Base-by-base conservation (phyloP, 2,888 invertebrate species). In the Podotricha telesiphe region DNA sequence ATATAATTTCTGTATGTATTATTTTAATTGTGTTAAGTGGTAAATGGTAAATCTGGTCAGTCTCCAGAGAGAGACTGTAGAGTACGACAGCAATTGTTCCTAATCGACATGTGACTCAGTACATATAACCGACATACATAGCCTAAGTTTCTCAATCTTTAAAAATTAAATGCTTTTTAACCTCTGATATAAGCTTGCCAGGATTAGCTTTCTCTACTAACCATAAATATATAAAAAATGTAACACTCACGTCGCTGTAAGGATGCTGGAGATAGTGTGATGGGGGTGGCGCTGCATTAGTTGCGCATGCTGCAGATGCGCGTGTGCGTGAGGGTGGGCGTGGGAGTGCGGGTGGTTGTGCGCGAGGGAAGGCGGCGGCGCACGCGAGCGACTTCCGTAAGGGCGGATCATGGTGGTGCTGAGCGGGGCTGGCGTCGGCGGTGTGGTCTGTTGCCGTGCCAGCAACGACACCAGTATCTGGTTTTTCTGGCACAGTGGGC, bases 401-500 rank as follows among this genome's bases (percentile, higher is more conserved):
- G 73, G 72, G 47, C 91, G 86, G 37, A 19, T 50, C 78, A 88
- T 76, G 86, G 96, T 96, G 51, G 97, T 96, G 76, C 95, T 95
- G 73, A 95, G 94, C 74, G 95, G 95, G 79, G 95, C 93, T 70
- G 95, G 95, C 61, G 95, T 95, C 34, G 96, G 94, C 51, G 95
- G 94, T 75, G 94, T 90, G 34, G 95, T 94, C 74, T 95, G 95
- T 78, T 96, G 95, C 83, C 96, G 96, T 65, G 96, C 97, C 81
- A 98, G 88, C 78, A 98, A 87, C 53, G 95, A 95, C 48, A 97
- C 97, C 76, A 98, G 93, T 95, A 98, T 97, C 85, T 96, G 95
- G 86, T 98, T 98, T 83, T 95, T 96, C 86, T 96, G 96, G 87
- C 96, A 96, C 63, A 98, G 92, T 75, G 95, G 95, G 78, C 96